Base-by-base conservation (phyloP, 1,140 invertebrate genomes). In the Mizuhopecten yessoensis region DNA sequence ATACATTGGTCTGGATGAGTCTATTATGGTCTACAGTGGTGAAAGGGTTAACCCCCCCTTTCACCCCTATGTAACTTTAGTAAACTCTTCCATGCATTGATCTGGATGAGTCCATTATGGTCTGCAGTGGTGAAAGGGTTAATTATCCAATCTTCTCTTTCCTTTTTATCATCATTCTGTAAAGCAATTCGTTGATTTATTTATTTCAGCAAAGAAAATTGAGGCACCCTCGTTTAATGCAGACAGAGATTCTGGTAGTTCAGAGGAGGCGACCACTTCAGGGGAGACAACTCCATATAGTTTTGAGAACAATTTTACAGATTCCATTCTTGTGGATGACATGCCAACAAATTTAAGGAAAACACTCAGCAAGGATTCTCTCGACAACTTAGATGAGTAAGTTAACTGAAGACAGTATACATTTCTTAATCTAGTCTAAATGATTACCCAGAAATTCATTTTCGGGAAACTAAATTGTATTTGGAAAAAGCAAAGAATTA, bases 321-420 rank as follows among this genome's bases (percentile, higher is more conserved):
- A 91, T 36, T 34, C 34, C 0, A 15, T 88, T n/a, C 29, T 45
- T 0, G 33, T 91, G 34, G 34, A 75, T 91, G 86, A 75, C 23
- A 57, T 15, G 17, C 34, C 34, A 33, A 75, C 34, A 15, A 87
- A 87, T 11, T 20, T 88, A 13, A 88, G n/a, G 33, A 91, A 90
- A 34, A 20, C 49, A 33, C 42, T 49, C 17, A 92, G 91, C 39
- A 89, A 86, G 34, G 89, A 93, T 42, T 92, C 91, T 9, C 49
- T 92, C 17, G 91, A 92, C 88, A 33, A 87, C 0, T 33, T 93
- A 86, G 91, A 91, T 86, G 57, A 88, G 86, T 42, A 91, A 75
- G 57, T 75, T 5, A 75, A 75, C 23, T n/a, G 9, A 17, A 17
- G 20, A 49, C 36, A 39, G 36, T 39, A 5, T 13, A 39, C 13